Evolutionary conservation across 2,113 vertebrate species (phyloP).

Genomic region (Craseonycteris thonglongyai): DNA sequence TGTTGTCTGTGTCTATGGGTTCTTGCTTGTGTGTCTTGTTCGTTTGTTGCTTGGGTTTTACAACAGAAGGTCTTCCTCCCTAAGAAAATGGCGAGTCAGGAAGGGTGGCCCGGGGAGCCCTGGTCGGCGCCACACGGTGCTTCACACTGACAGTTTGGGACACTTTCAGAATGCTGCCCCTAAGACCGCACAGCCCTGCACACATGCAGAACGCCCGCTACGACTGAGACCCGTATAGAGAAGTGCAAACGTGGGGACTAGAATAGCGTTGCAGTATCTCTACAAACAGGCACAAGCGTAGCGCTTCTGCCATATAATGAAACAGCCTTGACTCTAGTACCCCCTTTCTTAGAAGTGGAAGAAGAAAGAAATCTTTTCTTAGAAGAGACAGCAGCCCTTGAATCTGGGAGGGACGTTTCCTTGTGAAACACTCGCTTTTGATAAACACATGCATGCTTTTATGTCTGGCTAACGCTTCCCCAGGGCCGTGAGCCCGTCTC

Average conservation of each 20-base stretch:
- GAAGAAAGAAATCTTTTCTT: neutral
- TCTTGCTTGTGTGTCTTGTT: no score
- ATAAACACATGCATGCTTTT: neutral
- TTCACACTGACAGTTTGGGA: neutral
- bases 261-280: no score
- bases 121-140: neutral
- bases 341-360: neutral
- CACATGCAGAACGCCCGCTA: neutral
- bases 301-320: neutral
- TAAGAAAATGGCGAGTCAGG: neutral
- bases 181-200: accelerated
- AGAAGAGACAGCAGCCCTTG: neutral
- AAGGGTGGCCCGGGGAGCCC: no score
- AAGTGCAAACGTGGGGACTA: neutral
- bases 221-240: neutral
- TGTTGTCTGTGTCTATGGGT: no score
- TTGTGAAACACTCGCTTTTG: neutral
- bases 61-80: neutral
- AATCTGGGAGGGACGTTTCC: neutral
- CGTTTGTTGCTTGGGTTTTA: neutral
- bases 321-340: neutral
- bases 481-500: neutral
- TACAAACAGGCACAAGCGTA: neutral
- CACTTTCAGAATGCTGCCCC: neutral
- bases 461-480: accelerated